phyloP scores from a whole-genome alignment of 2,797 vertebrate species.

The Myiothlypis coronata region DNA sequence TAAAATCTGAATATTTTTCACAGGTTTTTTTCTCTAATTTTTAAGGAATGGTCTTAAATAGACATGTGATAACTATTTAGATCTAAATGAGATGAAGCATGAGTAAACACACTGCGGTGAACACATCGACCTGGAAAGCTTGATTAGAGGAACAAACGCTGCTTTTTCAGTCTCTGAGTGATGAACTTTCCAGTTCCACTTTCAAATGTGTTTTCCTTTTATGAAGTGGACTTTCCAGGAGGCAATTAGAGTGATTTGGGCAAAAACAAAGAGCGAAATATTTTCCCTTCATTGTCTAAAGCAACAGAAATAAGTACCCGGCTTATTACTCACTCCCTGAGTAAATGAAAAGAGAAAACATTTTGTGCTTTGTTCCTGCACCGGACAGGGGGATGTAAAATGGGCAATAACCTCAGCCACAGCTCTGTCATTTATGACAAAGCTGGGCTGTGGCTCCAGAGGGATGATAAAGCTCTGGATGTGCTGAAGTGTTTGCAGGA shows the following conservation, averaged over 20 bases:
- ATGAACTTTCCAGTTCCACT: slow-evolving; percentile 14
- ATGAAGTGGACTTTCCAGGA: slow-evolving; percentile 48
- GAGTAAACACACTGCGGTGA: not conserved
- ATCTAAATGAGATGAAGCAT: not conserved
- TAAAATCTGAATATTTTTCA: not conserved
- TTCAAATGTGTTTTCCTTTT: slow-evolving; percentile 48
- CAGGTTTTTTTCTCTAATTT: not conserved
- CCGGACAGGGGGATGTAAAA: slow-evolving; percentile 2
- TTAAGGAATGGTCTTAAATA: not conserved
- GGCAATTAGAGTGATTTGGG: slow-evolving; percentile 40
- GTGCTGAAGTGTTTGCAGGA: slow-evolving; percentile 56
- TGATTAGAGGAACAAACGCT: slow-evolving; percentile 7
- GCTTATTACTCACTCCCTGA: slow-evolving; percentile 29
- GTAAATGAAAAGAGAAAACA: slow-evolving; percentile 5
- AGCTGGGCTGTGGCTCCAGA: slow-evolving; percentile 13
- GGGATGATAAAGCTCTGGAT: slow-evolving; percentile 19
- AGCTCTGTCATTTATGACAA: slow-evolving; percentile 10
- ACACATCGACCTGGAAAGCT: not conserved
- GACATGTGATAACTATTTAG: not conserved
- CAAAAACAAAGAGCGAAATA: slow-evolving; percentile 54
- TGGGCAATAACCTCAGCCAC: slow-evolving; percentile 4
- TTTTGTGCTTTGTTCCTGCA: slow-evolving; percentile 24
- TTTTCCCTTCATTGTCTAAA: slow-evolving; percentile 53
- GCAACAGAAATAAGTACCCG: not conserved
- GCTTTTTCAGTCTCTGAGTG: not conserved